These are phyloP conservation scores for Apteryx mantelli DNA, from an alignment of 2,113 vertebrate genomes.

Conservation along the genomic window DNA sequence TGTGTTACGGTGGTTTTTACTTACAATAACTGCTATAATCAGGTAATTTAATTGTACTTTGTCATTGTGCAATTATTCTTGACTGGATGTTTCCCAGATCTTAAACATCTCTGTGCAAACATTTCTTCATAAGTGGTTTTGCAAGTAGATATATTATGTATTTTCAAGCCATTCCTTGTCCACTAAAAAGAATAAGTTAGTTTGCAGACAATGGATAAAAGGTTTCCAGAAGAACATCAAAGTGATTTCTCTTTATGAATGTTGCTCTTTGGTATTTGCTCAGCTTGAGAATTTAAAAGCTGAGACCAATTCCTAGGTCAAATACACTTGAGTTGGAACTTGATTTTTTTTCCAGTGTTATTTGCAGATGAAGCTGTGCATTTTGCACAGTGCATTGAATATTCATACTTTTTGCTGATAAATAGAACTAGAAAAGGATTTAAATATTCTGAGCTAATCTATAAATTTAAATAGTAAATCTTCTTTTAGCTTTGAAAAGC, in stretches of 20 bases:
- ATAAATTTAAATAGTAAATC: conserved; percentile 14
- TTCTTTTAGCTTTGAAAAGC: not conserved
- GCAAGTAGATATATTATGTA: not conserved
- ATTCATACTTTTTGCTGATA: not conserved
- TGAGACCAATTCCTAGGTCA: not conserved
- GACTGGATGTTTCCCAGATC: not conserved
- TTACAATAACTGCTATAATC: not conserved
- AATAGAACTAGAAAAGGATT: conserved; percentile 3
- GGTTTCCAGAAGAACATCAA: not conserved
- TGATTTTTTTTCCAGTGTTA: not conserved
- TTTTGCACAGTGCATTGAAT: not conserved
- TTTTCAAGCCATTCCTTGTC: not conserved
- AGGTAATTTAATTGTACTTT: not conserved
- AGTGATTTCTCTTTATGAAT: not conserved
- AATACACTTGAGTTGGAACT: not conserved
- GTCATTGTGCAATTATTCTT: not conserved
- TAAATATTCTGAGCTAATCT: not conserved
- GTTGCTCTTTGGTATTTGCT: not conserved
- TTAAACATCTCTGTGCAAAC: not conserved
- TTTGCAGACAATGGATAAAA: not conserved
- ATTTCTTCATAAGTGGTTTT: not conserved
- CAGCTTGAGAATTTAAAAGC: not conserved
- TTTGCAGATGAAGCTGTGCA: not conserved
- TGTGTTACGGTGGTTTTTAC: not conserved
- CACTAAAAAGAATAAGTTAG: not conserved